Evolutionary conservation across 2,888 invertebrate genomes (phyloP).

Genomic region (Sthenelais limicola): DNA sequence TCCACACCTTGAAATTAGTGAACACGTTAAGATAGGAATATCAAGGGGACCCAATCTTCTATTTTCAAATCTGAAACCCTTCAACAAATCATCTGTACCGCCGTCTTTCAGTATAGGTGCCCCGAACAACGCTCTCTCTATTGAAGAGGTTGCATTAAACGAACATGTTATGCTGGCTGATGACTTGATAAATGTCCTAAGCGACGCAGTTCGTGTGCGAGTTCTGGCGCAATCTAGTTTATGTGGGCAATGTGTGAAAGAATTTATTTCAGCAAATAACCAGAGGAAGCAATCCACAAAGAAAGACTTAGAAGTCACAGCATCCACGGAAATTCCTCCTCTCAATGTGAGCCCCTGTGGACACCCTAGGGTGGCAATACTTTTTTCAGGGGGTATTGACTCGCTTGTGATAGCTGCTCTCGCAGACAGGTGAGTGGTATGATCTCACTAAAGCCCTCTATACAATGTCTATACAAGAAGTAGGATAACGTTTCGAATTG

Average conservation of each 20-base stretch:
- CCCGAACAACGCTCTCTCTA: neutral
- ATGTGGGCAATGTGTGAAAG: slow-evolving; percentile 43
- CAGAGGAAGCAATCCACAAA: neutral
- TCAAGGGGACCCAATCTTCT: neutral
- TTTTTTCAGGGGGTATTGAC: slow-evolving; percentile 98
- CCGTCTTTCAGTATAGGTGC: no score
- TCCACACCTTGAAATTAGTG: no score
- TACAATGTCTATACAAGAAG: no score
- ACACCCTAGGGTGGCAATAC: slow-evolving; percentile 83
- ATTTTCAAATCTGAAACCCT: no score
- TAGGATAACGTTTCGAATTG: no score
- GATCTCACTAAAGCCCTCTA: no score
- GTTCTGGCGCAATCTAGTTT: slow-evolving; percentile 57
- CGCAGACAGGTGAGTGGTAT: slow-evolving; percentile 79
- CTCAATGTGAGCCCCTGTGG: slow-evolving; percentile 69
- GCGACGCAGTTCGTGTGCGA: slow-evolving; percentile 60
- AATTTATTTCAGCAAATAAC: neutral
- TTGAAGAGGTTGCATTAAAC: slow-evolving; percentile 5
- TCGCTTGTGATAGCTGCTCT: slow-evolving; percentile 91
- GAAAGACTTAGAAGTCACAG: neutral
- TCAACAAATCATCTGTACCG: no score
- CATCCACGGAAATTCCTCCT: neutral
- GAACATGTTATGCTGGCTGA: slow-evolving; percentile 51
- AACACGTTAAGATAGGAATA: no score
- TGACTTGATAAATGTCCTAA: slow-evolving; percentile 66